Evolutionary conservation across 53 echinoderm and acorn worm species (phyloP).

Genomic region (Echinometra lucunter): DNA sequence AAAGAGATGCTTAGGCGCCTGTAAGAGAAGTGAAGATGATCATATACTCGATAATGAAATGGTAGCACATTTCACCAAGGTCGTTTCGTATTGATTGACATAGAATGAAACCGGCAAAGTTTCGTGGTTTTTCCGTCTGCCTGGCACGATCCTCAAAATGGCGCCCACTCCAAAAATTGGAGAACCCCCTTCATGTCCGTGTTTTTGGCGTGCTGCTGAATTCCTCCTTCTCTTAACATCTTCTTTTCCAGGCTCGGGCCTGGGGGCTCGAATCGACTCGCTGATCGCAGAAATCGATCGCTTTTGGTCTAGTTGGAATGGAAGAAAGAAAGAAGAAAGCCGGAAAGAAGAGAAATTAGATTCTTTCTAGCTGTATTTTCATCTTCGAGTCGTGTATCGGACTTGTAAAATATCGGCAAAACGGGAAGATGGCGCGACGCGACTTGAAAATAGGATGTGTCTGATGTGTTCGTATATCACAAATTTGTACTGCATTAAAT

Average conservation of each 20-base stretch:
- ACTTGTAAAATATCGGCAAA: constrained; percentile 40
- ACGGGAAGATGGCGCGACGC: constrained; percentile 48
- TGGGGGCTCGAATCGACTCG: constrained; percentile 50
- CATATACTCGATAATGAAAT: constrained; percentile 41
- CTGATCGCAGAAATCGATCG: constrained; percentile 55
- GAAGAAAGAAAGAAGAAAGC: constrained; percentile 1
- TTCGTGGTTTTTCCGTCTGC: constrained; percentile 28
- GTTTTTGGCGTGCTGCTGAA: constrained; percentile 48
- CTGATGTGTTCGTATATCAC: not conserved
- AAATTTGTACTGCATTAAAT: not conserved
- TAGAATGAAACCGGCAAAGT: constrained; percentile 60
- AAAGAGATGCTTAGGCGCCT: constrained; percentile 34
- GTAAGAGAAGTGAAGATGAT: constrained; percentile 62
- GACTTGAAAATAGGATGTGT: constrained; percentile 37
- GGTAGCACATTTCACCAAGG: constrained; percentile 71
- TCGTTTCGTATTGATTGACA: constrained; percentile 56
- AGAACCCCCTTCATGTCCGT: constrained; percentile 48
- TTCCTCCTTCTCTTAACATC: constrained; percentile 45
- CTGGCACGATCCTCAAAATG: constrained; percentile 54
- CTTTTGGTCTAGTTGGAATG: constrained; percentile 59
- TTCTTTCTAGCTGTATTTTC: not conserved
- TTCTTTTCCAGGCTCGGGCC: constrained; percentile 24
- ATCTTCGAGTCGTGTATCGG: constrained; percentile 32
- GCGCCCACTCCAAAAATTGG: constrained; percentile 62
- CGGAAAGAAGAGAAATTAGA: constrained; percentile 48